Evolutionary conservation across 2,797 vertebrate species (phyloP).

Genomic region (Melanotaenia trifasciata): DNA sequence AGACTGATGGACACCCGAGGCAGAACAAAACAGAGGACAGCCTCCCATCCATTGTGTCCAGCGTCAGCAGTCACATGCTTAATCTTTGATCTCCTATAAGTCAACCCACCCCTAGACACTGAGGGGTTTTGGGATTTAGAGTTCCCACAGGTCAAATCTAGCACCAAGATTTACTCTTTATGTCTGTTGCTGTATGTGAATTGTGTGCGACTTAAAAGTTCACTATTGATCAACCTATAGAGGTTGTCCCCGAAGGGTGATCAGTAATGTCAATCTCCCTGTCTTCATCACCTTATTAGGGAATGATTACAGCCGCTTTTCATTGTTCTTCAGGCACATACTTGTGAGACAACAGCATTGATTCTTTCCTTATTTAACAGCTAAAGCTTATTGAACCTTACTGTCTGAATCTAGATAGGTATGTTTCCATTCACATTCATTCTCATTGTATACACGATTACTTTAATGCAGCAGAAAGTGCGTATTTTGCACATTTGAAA

Average conservation of each 20-base stretch:
- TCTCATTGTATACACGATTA: neutral
- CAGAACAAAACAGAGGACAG: conserved; percentile 24
- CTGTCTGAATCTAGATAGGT: conserved; percentile 13
- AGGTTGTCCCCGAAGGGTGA: conserved; percentile 51
- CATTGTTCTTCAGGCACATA: conserved; percentile 11
- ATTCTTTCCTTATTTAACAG: conserved; percentile 42
- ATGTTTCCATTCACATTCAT: neutral
- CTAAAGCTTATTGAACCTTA: conserved; percentile 26
- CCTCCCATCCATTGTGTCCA: conserved; percentile 47
- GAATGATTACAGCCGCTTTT: conserved; percentile 53
- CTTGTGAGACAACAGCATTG: conserved; percentile 28
- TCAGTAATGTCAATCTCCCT: conserved; percentile 55
- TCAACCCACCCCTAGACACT: conserved; percentile 37
- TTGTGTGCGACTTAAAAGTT: conserved; percentile 38
- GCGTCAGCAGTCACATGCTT: conserved; percentile 56
- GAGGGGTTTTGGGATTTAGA: conserved; percentile 64
- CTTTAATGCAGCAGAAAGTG: neutral
- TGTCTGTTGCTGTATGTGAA: conserved; percentile 13
- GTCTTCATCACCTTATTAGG: conserved; percentile 69
- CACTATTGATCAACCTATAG: conserved; percentile 51
- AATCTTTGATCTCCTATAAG: conserved; percentile 66
- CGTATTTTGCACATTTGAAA: too few relatives aligned
- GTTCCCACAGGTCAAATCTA: conserved; percentile 45
- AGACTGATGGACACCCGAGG: conserved; percentile 28
- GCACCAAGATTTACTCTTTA: conserved; percentile 34